Conservation (phyloP, 2,797 vertebrate species). For the Sardinella longiceps region DNA sequence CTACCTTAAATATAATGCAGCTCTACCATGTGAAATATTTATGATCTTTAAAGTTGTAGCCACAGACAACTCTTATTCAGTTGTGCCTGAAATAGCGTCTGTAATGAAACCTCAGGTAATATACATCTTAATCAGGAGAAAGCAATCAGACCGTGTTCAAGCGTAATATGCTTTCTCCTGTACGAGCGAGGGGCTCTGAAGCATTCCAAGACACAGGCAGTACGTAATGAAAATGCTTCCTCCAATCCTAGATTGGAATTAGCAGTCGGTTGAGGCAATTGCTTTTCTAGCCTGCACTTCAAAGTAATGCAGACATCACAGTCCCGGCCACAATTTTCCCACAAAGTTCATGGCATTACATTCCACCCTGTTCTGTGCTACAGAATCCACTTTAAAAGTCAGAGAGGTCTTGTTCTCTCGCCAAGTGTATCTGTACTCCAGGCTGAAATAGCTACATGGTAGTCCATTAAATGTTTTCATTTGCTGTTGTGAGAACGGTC, state of each 20-base stretch:
- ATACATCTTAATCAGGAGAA: slow-evolving; percentile 11
- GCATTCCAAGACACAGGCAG: background rate
- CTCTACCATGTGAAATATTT: background rate
- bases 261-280: slow-evolving; percentile 19
- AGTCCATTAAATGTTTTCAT: background rate
- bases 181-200: background rate
- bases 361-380: background rate
- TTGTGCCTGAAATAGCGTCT: slow-evolving; percentile 45
- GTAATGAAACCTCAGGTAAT: slow-evolving; percentile 25
- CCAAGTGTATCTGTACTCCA: background rate
- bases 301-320: slow-evolving; percentile 45
- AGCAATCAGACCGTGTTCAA: background rate
- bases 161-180: background rate
- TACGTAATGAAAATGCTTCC: slow-evolving; percentile 7
- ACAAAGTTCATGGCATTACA: background rate
- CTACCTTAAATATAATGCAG: background rate
- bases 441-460: background rate
- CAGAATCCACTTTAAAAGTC: slow-evolving; percentile 6
- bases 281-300: slow-evolving; percentile 38
- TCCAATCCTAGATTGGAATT: slow-evolving; percentile 24
- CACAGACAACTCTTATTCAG: background rate
- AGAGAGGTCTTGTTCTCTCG: background rate
- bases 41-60: background rate
- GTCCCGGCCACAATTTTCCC: background rate
- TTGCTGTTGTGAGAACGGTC: background rate